Conservation (phyloP, 2,797 vertebrate genomes). For the Sebastes vulpes region DNA sequence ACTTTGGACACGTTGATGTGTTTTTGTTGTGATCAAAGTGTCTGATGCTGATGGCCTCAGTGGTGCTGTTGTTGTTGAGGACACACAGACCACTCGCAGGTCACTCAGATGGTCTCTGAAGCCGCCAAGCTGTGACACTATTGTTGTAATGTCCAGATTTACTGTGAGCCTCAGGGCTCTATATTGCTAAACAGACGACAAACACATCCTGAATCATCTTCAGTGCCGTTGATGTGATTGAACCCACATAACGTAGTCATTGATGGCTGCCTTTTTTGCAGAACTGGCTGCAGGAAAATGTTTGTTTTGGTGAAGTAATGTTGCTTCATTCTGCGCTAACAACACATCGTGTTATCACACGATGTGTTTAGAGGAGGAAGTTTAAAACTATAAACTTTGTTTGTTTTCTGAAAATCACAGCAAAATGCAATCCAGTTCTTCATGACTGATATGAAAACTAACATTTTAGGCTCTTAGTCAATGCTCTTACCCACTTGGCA, state of each 20-base stretch:
- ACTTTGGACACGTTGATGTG: not conserved
- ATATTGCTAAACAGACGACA: not conserved
- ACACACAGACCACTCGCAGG: slow-evolving; percentile 1
- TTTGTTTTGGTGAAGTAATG: not conserved
- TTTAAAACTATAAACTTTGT: not conserved
- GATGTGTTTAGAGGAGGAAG: not conserved
- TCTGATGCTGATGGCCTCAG: not conserved
- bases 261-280: slow-evolving; percentile 2
- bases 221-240: slow-evolving; percentile 24
- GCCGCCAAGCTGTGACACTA: slow-evolving; percentile 26
- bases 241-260: slow-evolving; percentile 1
- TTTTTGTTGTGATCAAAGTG: not conserved
- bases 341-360: not conserved
- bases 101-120: slow-evolving; percentile 32
- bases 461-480: not conserved
- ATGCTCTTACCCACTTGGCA: not conserved
- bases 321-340: not conserved
- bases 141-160: slow-evolving; percentile 29
- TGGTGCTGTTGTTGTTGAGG: too few relatives aligned
- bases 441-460: not conserved
- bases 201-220: slow-evolving; percentile 14
- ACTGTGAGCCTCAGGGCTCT: slow-evolving; percentile 9
- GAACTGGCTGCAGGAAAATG: not conserved
- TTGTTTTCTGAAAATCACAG: not conserved
- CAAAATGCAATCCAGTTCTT: not conserved